Evolutionary conservation across 2,113 vertebrate species (phyloP).

Genomic region (Hippocampus mohnikei): DNA sequence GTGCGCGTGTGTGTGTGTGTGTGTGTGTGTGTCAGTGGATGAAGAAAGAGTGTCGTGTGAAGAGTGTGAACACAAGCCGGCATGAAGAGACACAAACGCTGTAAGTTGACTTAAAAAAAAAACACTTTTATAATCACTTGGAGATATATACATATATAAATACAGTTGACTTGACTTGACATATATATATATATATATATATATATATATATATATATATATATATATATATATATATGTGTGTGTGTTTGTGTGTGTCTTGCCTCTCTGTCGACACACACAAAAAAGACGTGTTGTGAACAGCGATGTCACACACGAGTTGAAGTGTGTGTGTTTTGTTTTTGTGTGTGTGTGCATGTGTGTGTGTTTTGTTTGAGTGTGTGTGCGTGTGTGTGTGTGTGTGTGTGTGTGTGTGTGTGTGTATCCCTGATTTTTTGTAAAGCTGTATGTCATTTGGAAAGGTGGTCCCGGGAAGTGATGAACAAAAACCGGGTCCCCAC

Average conservation of each 20-base stretch:
- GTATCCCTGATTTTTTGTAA: too few species aligned
- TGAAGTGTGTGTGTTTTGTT: not conserved
- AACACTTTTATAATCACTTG: not conserved
- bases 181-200: too few species aligned
- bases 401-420: not conserved
- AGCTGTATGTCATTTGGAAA: too few species aligned
- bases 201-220: too few species aligned
- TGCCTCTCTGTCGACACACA: not conserved
- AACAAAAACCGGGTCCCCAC: too few species aligned
- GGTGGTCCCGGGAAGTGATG: too few species aligned
- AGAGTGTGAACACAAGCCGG: not conserved
- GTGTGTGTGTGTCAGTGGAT: not conserved
- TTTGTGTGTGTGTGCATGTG: not conserved
- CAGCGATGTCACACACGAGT: not conserved
- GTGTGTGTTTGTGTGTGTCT: not conserved
- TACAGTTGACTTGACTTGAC: too few species aligned
- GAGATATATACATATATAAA: too few species aligned
- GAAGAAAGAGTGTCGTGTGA: not conserved
- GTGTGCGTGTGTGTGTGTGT: not conserved
- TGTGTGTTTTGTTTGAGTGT: too few species aligned
- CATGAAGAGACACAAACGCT: conserved; percentile 2
- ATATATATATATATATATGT: not conserved
- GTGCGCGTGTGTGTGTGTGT: not conserved
- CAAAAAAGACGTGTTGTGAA: not conserved
- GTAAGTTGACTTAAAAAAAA: not conserved